Conservation (phyloP, 64 coral and sea anemone genomes). For the Montipora sp. region DNA sequence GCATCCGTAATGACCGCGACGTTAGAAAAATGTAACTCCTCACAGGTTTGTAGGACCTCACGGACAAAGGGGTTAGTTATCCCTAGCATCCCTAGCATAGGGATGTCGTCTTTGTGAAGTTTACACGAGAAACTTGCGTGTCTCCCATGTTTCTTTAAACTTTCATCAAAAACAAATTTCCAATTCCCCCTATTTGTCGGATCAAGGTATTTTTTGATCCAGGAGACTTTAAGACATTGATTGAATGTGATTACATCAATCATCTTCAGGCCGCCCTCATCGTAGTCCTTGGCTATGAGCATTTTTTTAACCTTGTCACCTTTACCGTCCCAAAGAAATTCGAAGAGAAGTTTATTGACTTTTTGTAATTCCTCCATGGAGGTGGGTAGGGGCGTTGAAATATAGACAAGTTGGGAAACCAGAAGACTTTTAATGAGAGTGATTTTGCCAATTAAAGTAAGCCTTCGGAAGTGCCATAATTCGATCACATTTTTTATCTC, state of each 20-base stretch:
- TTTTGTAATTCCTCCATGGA: neutral
- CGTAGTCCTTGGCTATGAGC: neutral
- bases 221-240: neutral
- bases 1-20: neutral
- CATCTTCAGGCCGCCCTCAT: neutral
- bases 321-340: neutral
- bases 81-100: neutral
- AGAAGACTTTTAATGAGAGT: neutral
- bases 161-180: neutral
- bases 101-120: neutral
- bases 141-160: neutral
- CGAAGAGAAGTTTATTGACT: neutral
- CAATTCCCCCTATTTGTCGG: neutral
- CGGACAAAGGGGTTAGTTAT: neutral
- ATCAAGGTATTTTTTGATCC: neutral
- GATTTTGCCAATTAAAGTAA: neutral
- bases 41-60: neutral
- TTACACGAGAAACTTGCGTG: neutral
- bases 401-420: neutral
- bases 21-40: neutral
- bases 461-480: neutral
- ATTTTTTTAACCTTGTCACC: neutral
- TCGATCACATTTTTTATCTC: conserved; percentile 4
- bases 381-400: neutral
- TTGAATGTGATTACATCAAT: neutral